These are phyloP conservation scores for Eristalis tenax DNA, from an alignment of 2,888 invertebrate genomes.

Conservation along the genomic window DNA sequence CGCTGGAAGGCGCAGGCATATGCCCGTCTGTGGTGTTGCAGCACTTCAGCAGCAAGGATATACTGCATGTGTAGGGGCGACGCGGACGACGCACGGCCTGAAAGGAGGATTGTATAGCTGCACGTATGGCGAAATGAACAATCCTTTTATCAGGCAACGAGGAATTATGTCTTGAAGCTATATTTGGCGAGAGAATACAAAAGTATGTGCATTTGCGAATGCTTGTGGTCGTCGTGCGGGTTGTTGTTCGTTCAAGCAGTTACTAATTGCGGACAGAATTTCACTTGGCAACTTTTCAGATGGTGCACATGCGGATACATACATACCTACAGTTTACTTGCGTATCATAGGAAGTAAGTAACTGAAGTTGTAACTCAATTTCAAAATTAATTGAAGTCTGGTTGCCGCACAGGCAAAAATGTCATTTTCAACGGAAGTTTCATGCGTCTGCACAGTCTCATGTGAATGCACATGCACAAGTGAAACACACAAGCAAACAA, in stretches of 20 bases:
- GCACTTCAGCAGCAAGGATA: constrained; percentile 30
- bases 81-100: background rate
- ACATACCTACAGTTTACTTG: background rate
- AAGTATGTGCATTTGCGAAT: background rate
- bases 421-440: background rate
- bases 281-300: background rate
- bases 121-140: background rate
- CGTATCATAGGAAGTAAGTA: background rate
- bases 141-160: constrained; percentile 22
- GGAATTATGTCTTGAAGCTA: constrained; percentile 12
- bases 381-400: background rate
- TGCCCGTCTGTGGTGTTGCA: constrained; percentile 12
- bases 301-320: background rate
- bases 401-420: background rate
- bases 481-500: no score
- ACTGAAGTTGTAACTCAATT: background rate
- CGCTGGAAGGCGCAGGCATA: constrained; percentile 26
- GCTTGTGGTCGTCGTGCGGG: constrained; percentile 6
- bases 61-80: background rate
- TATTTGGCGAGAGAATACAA: background rate
- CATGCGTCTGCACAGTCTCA: background rate
- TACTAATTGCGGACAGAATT: constrained; percentile 45
- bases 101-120: background rate
- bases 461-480: background rate
- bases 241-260: constrained; percentile 50